Percentiles rank a stretch among this genome's conserved stretches.
Evolutionary conservation across 2,888 invertebrate genomes (phyloP).

Genomic region (Isotomurus palustris): DNA sequence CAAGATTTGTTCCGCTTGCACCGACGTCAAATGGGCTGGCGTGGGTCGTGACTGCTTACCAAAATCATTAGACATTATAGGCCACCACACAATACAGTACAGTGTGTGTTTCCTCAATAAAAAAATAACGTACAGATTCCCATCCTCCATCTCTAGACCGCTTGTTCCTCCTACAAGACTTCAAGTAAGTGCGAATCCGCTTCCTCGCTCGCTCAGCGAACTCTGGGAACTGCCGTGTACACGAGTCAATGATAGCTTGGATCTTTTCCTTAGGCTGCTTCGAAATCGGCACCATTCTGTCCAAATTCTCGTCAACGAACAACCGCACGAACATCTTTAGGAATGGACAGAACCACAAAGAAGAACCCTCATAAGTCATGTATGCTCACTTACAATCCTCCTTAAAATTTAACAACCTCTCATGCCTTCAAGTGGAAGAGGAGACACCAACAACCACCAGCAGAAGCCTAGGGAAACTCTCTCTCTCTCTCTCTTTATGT

Average conservation of each 20-base stretch:
- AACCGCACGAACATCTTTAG: conserved; percentile 92
- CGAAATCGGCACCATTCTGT: conserved; percentile 93
- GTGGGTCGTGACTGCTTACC: conserved; percentile 81
- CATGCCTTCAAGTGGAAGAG: background rate
- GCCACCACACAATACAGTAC: background rate
- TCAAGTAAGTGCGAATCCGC: conserved; percentile 88
- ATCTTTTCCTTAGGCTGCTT: conserved; percentile 98
- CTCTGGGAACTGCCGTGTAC: conserved; percentile 93
- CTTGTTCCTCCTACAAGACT: conserved; percentile 91
- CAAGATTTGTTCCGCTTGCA: conserved; percentile 91
- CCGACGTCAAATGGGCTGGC: conserved; percentile 92
- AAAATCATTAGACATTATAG: background rate
- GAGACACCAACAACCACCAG: no score
- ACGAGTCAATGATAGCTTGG: conserved; percentile 94
- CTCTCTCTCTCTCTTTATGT: no score
- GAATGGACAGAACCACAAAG: no score
- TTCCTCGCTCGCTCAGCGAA: conserved; percentile 92
- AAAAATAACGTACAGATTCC: conserved; percentile 69
- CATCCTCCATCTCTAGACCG: conserved; percentile 80
- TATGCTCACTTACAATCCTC: background rate
- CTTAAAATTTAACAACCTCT: conserved; percentile 7
- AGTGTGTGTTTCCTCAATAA: no score
- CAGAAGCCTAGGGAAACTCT: no score
- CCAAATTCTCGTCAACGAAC: conserved; percentile 94
- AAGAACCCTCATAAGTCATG: background rate